Percentiles rank a stretch among this genome's conserved stretches.
These are phyloP conservation scores for Romanogobio albipinnatus DNA, from an alignment of 2,113 vertebrate species.

Conservation along the genomic window DNA sequence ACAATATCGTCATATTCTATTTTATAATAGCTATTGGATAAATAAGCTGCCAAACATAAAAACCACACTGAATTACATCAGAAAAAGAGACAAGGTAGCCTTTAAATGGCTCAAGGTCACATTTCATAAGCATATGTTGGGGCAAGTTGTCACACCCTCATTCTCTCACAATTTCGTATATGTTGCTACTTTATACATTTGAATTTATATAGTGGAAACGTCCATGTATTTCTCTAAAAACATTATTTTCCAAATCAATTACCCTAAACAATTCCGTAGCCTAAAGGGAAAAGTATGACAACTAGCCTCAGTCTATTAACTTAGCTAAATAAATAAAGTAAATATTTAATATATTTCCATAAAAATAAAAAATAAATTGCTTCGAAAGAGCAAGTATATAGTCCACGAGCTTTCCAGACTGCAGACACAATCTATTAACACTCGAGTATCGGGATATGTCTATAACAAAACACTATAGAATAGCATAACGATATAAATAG, in stretches of 20 bases:
- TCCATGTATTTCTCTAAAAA: neutral
- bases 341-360: neutral
- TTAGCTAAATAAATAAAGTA: neutral
- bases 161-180: neutral
- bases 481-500: neutral
- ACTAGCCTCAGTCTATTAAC: neutral
- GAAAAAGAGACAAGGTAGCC: neutral
- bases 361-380: neutral
- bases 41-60: neutral
- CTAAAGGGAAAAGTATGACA: neutral
- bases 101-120: neutral
- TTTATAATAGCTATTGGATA: no score
- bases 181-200: neutral
- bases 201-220: neutral
- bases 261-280: no score
- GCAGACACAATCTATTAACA: neutral
- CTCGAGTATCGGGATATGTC: neutral
- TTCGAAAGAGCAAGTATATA: no score
- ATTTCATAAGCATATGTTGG: neutral
- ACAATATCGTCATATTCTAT: neutral
- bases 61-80: neutral
- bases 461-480: neutral
- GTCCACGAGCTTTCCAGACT: neutral
- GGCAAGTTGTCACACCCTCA: neutral
- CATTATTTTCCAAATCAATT: neutral